Conservation (phyloP, 2,113 vertebrate genomes). For the Erythrocercus mccallii region DNA sequence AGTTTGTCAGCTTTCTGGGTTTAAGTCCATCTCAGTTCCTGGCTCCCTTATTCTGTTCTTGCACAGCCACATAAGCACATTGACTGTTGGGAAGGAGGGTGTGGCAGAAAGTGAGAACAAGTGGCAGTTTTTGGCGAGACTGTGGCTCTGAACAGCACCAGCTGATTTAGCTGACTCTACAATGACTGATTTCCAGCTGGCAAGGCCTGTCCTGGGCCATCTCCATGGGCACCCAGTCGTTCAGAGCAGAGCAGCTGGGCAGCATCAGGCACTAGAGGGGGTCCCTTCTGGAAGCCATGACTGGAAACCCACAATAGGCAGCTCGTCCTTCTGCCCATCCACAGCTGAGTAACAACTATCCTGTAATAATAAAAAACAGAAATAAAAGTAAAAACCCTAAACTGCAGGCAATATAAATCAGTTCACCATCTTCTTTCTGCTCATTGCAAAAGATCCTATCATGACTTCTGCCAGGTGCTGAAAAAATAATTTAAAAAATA, state of each 20-base stretch:
- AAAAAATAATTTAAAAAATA: neutral
- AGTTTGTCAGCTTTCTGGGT: neutral
- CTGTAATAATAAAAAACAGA: neutral
- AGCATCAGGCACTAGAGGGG: neutral
- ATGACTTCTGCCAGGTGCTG: neutral
- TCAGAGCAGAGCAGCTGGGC: neutral
- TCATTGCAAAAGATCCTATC: neutral
- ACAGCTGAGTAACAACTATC: neutral
- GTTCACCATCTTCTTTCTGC: neutral
- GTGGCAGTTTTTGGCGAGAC: neutral
- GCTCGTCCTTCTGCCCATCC: neutral
- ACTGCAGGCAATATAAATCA: neutral
- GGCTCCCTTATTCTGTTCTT: neutral
- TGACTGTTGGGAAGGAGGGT: neutral
- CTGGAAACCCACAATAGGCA: rapidly evolving
- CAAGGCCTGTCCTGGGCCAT: neutral
- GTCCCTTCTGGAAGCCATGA: neutral
- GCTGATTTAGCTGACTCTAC: neutral
- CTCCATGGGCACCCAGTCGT: neutral
- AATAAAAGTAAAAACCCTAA: neutral
- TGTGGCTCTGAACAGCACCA: neutral
- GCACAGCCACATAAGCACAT: neutral
- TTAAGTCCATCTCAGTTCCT: neutral
- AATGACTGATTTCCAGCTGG: neutral
- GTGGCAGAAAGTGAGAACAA: neutral